Conservation (phyloP, 1,140 invertebrate genomes). For the Watersipora subatra region DNA sequence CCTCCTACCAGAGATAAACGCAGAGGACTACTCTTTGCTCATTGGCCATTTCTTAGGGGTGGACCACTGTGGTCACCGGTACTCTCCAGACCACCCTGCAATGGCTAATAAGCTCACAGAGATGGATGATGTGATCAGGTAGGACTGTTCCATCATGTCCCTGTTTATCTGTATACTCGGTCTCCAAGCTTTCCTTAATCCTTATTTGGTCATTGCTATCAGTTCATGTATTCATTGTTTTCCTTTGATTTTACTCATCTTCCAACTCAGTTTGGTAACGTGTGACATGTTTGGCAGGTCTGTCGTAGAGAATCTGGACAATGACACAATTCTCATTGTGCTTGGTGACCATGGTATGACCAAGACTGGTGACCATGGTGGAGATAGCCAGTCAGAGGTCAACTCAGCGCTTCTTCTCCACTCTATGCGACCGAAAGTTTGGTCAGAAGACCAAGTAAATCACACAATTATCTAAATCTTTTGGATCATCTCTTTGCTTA, state of each 20-base stretch:
- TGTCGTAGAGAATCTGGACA: slow-evolving; percentile 55
- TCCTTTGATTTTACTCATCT: too few relatives aligned
- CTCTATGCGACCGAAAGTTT: slow-evolving; percentile 20
- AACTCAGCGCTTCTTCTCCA: slow-evolving; percentile 65
- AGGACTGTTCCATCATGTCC: slow-evolving; percentile 12
- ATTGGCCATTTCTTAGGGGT: slow-evolving; percentile 88
- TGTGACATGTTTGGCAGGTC: slow-evolving; percentile 48
- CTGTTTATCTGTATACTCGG: not conserved
- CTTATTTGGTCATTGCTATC: too few relatives aligned
- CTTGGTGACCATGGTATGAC: slow-evolving; percentile 99
- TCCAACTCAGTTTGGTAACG: too few relatives aligned
- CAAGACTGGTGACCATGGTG: slow-evolving; percentile 82
- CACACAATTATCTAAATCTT: not conserved
- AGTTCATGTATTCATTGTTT: too few relatives aligned
- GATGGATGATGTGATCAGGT: slow-evolving; percentile 67
- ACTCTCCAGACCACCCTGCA: slow-evolving; percentile 77
- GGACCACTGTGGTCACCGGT: slow-evolving; percentile 87
- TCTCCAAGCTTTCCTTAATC: not conserved
- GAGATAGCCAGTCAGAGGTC: slow-evolving; percentile 73
- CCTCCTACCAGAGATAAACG: slow-evolving; percentile 54
- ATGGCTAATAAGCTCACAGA: slow-evolving; percentile 80
- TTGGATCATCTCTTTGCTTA: not conserved
- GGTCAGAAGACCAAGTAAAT: not conserved
- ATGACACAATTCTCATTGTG: slow-evolving; percentile 72
- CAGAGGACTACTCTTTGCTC: slow-evolving; percentile 63